A percentile compares a stretch with the other conserved stretches of the same genome.
Conservation (phyloP, 2,797 vertebrate species). For the Mareca penelope region DNA sequence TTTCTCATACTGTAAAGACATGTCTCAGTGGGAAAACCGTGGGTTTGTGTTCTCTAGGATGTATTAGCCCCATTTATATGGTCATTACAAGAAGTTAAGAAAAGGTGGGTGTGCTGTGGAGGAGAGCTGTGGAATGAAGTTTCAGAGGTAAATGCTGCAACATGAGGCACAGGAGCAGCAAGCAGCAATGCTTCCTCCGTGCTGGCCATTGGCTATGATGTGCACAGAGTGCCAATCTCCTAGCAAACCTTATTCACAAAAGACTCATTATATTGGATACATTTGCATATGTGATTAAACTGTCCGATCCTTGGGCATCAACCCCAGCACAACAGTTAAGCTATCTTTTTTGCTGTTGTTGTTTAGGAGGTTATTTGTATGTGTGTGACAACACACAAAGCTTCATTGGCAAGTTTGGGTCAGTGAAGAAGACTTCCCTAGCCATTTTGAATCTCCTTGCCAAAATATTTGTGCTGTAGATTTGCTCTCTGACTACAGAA, state of each 20-base stretch:
- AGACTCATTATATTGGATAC: background rate
- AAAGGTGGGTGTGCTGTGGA: background rate
- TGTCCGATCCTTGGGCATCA: background rate
- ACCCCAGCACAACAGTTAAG: background rate
- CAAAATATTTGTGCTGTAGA: background rate
- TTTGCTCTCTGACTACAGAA: background rate
- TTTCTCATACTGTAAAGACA: background rate
- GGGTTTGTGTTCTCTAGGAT: background rate
- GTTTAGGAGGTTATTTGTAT: background rate
- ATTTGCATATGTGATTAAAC: background rate
- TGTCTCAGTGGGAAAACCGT: background rate
- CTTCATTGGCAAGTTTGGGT: background rate
- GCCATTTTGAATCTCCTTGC: background rate
- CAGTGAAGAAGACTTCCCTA: background rate
- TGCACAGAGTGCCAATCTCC: background rate
- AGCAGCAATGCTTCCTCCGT: background rate
- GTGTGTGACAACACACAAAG: background rate
- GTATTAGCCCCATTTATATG: background rate
- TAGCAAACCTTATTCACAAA: background rate
- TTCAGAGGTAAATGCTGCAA: background rate
- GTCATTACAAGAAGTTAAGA: background rate
- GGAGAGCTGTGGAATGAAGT: background rate
- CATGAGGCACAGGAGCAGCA: background rate
- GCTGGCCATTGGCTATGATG: background rate
- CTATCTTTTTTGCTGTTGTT: background rate